Percentiles rank a stretch among this genome's conserved stretches.
Conservation (phyloP, 1,140 invertebrate species). For the Leptestheria dahalacensis region DNA sequence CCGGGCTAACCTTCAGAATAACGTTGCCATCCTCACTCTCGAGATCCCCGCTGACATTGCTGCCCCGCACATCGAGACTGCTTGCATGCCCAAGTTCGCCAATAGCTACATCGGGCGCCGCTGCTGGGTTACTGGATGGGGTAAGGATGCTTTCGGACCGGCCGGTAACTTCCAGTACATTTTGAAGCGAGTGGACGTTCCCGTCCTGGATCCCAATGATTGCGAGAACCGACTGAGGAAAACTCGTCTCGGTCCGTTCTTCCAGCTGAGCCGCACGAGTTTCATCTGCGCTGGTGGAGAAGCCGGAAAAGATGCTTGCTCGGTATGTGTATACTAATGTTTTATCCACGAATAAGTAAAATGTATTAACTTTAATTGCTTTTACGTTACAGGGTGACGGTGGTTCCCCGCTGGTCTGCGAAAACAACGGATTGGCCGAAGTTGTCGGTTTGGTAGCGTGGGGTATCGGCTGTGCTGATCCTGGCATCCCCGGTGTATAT, state of each 20-base stretch:
- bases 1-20: constrained; percentile 45
- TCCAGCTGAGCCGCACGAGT: constrained; percentile 41
- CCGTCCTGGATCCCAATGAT: constrained; percentile 38
- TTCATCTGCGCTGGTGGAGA: constrained; percentile 65
- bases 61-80: constrained; percentile 47
- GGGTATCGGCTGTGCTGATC: constrained; percentile 47
- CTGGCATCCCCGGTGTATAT: constrained; percentile 48
- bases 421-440: constrained; percentile 36
- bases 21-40: constrained; percentile 48
- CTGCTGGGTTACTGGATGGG: constrained; percentile 64
- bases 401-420: constrained; percentile 54
- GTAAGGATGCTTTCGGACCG: constrained; percentile 53
- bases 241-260: constrained; percentile 47
- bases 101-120: constrained; percentile 40
- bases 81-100: constrained; percentile 42
- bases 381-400: constrained; percentile 60
- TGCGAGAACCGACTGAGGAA: constrained; percentile 44
- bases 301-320: constrained; percentile 57
- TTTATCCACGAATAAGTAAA: not conserved
- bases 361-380: no score
- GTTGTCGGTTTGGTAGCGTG: constrained; percentile 55
- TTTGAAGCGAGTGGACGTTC: constrained; percentile 51
- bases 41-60: constrained; percentile 38
- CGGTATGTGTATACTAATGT: constrained; percentile 28
- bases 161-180: constrained; percentile 41